A percentile compares a stretch with the other conserved stretches of the same genome.
Evolutionary conservation across 92 coral and sea anemone genomes (phyloP).

Genomic region (Galaxea fascicularis): DNA sequence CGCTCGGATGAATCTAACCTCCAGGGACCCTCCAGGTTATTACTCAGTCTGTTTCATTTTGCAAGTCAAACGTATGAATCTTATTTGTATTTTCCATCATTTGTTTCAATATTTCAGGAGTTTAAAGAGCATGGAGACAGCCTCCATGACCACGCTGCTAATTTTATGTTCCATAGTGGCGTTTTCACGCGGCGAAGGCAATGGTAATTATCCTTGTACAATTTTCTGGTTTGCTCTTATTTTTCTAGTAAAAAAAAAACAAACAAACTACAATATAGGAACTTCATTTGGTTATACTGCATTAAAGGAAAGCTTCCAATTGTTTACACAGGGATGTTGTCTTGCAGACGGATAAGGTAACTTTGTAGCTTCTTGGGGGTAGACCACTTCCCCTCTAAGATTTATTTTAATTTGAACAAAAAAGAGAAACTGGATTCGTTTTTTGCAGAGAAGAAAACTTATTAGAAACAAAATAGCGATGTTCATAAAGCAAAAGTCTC

Average conservation of each 20-base stretch:
- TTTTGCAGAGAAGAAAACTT: too few species aligned
- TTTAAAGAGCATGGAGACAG: neutral
- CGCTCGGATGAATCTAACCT: neutral
- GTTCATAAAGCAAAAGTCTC: too few species aligned
- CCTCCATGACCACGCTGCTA: neutral
- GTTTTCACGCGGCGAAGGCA: neutral
- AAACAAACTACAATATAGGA: too few species aligned
- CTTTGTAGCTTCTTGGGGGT: neutral
- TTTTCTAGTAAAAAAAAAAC: too few species aligned
- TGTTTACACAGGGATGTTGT: conserved; percentile 20
- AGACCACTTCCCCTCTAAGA: too few species aligned
- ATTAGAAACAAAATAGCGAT: too few species aligned
- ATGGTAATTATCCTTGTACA: neutral
- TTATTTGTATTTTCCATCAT: neutral
- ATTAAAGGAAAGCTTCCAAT: neutral
- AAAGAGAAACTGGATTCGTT: too few species aligned
- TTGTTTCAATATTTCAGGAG: neutral
- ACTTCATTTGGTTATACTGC: neutral
- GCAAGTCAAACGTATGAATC: neutral
- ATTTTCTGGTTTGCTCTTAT: neutral
- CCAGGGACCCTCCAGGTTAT: too few species aligned
- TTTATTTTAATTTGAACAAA: neutral
- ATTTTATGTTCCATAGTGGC: neutral
- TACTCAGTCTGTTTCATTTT: neutral
- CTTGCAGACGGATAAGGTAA: neutral